Evolutionary conservation across 2,113 vertebrate genomes (phyloP), one percentile per base, ranked within the genome.

Genomic region (Cynocephalus volans): DNA sequence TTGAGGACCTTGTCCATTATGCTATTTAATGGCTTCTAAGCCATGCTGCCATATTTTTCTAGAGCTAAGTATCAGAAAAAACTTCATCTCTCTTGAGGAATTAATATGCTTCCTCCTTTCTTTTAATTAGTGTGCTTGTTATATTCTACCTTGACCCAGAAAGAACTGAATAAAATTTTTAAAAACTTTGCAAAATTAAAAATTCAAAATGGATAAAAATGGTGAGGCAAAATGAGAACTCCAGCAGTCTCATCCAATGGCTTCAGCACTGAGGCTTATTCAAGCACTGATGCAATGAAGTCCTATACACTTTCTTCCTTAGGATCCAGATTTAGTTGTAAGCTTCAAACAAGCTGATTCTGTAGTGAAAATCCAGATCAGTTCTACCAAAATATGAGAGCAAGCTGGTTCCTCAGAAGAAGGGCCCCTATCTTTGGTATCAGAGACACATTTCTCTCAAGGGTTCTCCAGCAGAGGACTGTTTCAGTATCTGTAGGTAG

Each of bases 71-170:
- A 62, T 56, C 62, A 79, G 52, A 50, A 50, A 89, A 84, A 91
- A 48, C 28, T 83, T 73, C 56, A 54, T 52, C 6, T 96, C 58
- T 67, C 93, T 94, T 65, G 75, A 96, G 70, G 62, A 92, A 90
- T 96, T 82, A 88, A 52, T 91, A 60, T 79, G 31, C 36, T 70
- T 96, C 45, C 52, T 94, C 64, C 36, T 93, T 94, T 90, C 31
- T 80, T 96, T 96, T 82, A 91, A 77, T 81, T 89, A 86, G 13
- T 26, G 18, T 96, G 56, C 26, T 97, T 90, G 64, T 88, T 93
- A 84, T 88, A 93, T 41, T 65, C n/a, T 36, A 79, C 45, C 82
- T 90, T 92, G 70, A 94, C 97, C 72, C 82, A 90, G 93, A 96
- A 97, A 88, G 75, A 90, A 90, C 76, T 90, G 90, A 88, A 90